Conservation (phyloP, 2,113 vertebrate species). For the Crotalus viridis region DNA sequence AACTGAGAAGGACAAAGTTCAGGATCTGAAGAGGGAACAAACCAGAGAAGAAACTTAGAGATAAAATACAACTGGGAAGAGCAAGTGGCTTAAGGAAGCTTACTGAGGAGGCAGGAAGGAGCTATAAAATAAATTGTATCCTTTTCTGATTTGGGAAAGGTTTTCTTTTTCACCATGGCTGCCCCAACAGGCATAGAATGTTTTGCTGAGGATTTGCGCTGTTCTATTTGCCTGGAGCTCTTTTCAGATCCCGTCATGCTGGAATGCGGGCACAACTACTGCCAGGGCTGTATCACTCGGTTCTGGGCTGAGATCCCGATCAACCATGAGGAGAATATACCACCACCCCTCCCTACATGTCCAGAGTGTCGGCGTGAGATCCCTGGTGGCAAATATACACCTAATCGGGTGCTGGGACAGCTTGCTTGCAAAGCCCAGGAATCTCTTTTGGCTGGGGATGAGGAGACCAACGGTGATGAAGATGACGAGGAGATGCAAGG, state of each 20-base stretch:
- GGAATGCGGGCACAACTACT: slow-evolving; percentile 69
- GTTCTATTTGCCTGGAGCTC: slow-evolving; percentile 67
- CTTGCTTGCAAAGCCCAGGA: slow-evolving; percentile 4
- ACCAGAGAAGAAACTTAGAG: not conserved
- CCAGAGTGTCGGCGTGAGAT: slow-evolving; percentile 27
- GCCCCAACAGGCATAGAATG: not conserved
- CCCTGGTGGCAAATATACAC: not conserved
- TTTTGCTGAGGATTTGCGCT: slow-evolving; percentile 28
- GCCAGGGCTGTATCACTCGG: slow-evolving; percentile 63
- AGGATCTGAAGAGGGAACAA: not conserved
- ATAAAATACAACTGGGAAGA: not conserved
- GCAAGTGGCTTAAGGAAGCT: not conserved
- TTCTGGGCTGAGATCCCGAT: slow-evolving; percentile 47
- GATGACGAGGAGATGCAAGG: not conserved
- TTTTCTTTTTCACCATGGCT: not conserved
- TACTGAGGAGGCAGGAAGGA: not conserved
- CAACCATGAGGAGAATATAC: not conserved
- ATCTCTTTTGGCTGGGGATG: not conserved
- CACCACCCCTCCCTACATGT: not conserved
- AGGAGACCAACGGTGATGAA: not conserved
- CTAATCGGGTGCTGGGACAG: slow-evolving; percentile 11
- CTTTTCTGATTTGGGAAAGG: not conserved
- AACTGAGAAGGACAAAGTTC: not conserved
- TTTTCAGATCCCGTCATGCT: slow-evolving; percentile 65
- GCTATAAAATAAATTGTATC: not conserved